phyloP scores from a whole-genome alignment of 2,888 invertebrate genomes.

The Chironomus tentans region DNA sequence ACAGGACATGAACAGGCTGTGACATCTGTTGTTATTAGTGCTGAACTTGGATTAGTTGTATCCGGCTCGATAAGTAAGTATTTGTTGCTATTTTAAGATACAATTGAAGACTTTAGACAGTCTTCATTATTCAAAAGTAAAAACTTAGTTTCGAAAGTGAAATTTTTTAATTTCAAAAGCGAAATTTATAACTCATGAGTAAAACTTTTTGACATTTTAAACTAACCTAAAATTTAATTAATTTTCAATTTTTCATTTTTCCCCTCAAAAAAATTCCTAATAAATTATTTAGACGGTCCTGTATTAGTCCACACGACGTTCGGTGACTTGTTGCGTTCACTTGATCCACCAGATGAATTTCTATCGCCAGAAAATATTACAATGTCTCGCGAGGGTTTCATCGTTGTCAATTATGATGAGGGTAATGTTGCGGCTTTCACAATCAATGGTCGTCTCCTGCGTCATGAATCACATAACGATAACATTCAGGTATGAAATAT shows the following conservation, averaged over 20 bases:
- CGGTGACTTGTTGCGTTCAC: conserved; percentile 88
- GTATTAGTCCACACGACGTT: conserved; percentile 96
- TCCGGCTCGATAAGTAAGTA: conserved; percentile 72
- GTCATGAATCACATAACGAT: conserved; percentile 88
- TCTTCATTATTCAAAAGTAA: conserved; percentile 1
- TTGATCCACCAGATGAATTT: conserved; percentile 70
- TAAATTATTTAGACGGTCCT: conserved; percentile 65
- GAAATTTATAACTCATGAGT: too few species aligned
- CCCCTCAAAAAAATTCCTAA: background rate
- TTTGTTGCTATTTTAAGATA: background rate
- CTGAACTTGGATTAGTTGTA: conserved; percentile 94
- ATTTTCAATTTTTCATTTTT: background rate
- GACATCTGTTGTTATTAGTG: conserved; percentile 90
- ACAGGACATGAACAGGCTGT: conserved; percentile 97
- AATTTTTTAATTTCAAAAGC: background rate
- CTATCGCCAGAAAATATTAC: conserved; percentile 76
- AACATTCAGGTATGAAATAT: conserved; percentile 68
- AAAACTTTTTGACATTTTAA: background rate
- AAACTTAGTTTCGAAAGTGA: background rate
- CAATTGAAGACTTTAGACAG: background rate
- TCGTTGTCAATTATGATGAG: conserved; percentile 86
- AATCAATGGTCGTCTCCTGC: conserved; percentile 81
- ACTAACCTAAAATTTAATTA: too few species aligned
- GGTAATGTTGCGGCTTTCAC: conserved; percentile 91
- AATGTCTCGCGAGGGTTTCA: conserved; percentile 92